A percentile compares a stretch with the other conserved stretches of the same genome.
These are phyloP conservation scores for Setipinna tenuifilis DNA, from an alignment of 2,797 vertebrate species.

Conservation along the genomic window DNA sequence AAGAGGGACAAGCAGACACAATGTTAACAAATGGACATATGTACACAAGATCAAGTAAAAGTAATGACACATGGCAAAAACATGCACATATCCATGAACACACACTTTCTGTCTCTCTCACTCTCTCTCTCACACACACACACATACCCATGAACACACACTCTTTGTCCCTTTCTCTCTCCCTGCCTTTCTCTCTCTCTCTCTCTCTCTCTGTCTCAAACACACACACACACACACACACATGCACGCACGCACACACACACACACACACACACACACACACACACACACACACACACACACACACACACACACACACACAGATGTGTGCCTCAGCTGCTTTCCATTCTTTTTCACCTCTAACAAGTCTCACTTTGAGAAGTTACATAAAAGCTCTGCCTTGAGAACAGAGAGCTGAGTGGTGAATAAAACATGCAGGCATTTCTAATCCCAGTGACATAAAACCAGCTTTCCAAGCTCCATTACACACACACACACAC, in stretches of 20 bases:
- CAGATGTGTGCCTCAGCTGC: constrained; percentile 34
- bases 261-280: constrained; percentile 54
- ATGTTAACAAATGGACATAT: background rate
- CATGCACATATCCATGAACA: background rate
- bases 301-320: background rate
- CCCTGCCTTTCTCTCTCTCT: too few relatives aligned
- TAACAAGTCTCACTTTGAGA: constrained; percentile 15
- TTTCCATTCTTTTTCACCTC: background rate
- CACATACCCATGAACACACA: too few relatives aligned
- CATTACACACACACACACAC: constrained; percentile 23
- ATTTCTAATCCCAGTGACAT: constrained; percentile 14
- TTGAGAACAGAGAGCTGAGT: constrained; percentile 5
- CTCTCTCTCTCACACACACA: too few relatives aligned
- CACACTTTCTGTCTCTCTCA: too few relatives aligned
- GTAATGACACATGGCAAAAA: background rate
- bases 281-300: constrained; percentile 27
- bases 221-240: constrained; percentile 29
- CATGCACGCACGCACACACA: constrained; percentile 29
- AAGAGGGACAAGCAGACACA: background rate
- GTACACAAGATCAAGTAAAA: background rate
- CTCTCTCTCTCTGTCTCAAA: too few relatives aligned
- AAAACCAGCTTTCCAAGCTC: constrained; percentile 17
- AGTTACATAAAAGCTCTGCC: background rate
- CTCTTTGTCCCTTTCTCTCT: too few relatives aligned
- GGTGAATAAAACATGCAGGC: constrained; percentile 21